Evolutionary conservation across 2,113 vertebrate species (phyloP), one percentile per base, ranked within the genome.

Genomic region (Nanorana parkeri): DNA sequence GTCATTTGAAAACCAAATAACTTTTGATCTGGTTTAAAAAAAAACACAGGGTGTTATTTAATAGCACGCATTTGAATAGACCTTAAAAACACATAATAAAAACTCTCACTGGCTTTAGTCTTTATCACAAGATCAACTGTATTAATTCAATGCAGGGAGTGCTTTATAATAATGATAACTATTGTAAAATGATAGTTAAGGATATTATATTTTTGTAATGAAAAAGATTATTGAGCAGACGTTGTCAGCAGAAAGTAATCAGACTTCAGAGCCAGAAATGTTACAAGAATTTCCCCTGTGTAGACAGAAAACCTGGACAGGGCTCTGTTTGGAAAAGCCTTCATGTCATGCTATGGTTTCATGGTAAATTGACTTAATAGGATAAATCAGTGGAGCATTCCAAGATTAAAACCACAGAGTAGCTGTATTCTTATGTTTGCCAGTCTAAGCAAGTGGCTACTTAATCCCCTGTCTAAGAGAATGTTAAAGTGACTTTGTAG

Each of bases 301-400:
- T 80, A 80, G 78, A 69, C 78, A 71, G n/a, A 24, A 72, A 61
- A 64, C 68, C 78, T 81, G 68, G 58, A 56, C 60, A 81, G 56
- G 56, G 58, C 28, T 36, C 28, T 63, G 11, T 81, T 72, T 72
- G 58, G 60, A 72, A 80, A 72, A 81, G 58, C 78, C 68, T 71
- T 72, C 68, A 63, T 81, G 68, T 72, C 56, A 81, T 81, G 68
- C 29, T 81, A 72, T 72, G 69, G 72, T 81, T 81, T 72, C 78
- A 81, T 81, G 78, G 68, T 71, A 81, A 81, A 81, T 81, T 81
- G 68, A 81, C 56, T 64, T 81, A 81, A 81, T 81, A 72, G 78
- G 68, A 72, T 81, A 69, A 81, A 81, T 71, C 78, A 63, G 78
- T 81, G 58, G 26, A 81, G 68, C 78, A 81, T 81, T 64, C 58